These are phyloP conservation scores for Cryptotis parvus DNA, from an alignment of 2,113 vertebrate genomes.

Conservation along the genomic window DNA sequence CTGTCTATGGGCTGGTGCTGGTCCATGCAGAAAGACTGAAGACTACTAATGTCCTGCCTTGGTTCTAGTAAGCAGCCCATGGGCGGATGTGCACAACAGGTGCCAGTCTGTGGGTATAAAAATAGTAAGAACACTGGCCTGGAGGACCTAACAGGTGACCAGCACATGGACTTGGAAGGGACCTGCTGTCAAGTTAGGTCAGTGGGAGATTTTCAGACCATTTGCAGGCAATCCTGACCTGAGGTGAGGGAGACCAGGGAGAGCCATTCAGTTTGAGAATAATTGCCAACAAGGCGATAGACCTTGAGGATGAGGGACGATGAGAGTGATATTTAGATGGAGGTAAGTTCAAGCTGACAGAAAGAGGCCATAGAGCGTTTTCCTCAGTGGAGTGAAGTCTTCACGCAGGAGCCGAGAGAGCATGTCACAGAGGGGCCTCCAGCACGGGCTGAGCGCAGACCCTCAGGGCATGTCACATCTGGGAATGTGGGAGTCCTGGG, in stretches of 20 bases:
- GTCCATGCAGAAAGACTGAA: too few relatives aligned
- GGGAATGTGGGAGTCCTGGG: rapidly evolving
- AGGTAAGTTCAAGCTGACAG: not conserved
- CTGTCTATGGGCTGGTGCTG: too few relatives aligned
- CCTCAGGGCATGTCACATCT: too few relatives aligned
- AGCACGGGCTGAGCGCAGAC: not conserved
- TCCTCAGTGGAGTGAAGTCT: not conserved
- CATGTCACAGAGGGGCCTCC: not conserved
- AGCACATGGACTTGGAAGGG: not conserved
- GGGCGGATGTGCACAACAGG: too few relatives aligned
- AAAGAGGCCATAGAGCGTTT: constrained; percentile 18
- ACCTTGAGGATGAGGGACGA: not conserved
- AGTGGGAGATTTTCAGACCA: not conserved
- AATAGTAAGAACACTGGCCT: not conserved
- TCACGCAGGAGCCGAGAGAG: not conserved
- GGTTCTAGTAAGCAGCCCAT: too few relatives aligned
- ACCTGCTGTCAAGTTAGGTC: not conserved
- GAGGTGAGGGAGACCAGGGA: not conserved
- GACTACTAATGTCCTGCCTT: too few relatives aligned
- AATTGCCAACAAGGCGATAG: not conserved
- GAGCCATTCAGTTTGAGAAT: not conserved
- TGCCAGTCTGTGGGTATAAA: too few relatives aligned
- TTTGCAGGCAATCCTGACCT: not conserved
- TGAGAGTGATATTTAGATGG: not conserved
- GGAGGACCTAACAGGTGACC: not conserved